A percentile compares a stretch with the other conserved stretches of the same genome.
Evolutionary conservation across 2,888 invertebrate species (phyloP).

Genomic region (Drosophila conformis): DNA sequence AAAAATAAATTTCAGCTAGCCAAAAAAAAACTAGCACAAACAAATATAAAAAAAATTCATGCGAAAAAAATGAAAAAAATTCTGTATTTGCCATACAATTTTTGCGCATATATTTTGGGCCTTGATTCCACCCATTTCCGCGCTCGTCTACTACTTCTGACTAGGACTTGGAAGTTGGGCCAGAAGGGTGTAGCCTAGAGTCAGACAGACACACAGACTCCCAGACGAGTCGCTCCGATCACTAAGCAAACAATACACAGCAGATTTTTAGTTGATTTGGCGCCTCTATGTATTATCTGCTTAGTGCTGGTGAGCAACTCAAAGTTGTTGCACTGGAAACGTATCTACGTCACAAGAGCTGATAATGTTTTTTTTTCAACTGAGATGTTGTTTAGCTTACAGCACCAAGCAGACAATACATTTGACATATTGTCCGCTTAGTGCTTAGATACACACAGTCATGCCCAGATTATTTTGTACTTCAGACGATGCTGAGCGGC

Average conservation of each 20-base stretch:
- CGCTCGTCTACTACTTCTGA: slow-evolving; percentile 8
- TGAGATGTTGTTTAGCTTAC: background rate
- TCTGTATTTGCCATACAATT: slow-evolving; percentile 51
- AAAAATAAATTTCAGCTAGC: slow-evolving; percentile 76
- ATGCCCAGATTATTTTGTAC: slow-evolving; percentile 48
- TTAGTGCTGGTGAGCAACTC: background rate
- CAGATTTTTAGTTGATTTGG: background rate
- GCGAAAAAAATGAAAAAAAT: slow-evolving; percentile 25
- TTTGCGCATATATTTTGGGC: slow-evolving; percentile 59
- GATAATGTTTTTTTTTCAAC: background rate
- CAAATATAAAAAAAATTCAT: slow-evolving; percentile 25
- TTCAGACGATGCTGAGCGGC: slow-evolving; percentile 30
- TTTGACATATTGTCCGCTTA: background rate
- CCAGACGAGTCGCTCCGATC: slow-evolving; percentile 38
- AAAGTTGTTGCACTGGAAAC: background rate
- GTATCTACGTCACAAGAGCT: background rate
- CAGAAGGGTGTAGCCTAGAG: slow-evolving; percentile 4
- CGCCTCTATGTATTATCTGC: background rate
- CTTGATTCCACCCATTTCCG: slow-evolving; percentile 47
- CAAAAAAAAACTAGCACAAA: slow-evolving; percentile 55
- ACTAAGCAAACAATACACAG: background rate
- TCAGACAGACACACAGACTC: slow-evolving; percentile 14
- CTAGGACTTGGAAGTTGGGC: slow-evolving; percentile 2
- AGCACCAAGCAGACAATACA: background rate
- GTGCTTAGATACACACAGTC: slow-evolving; percentile 17